Base-by-base conservation (phyloP, 2,888 invertebrate species). In the Xiphydria camelus region DNA sequence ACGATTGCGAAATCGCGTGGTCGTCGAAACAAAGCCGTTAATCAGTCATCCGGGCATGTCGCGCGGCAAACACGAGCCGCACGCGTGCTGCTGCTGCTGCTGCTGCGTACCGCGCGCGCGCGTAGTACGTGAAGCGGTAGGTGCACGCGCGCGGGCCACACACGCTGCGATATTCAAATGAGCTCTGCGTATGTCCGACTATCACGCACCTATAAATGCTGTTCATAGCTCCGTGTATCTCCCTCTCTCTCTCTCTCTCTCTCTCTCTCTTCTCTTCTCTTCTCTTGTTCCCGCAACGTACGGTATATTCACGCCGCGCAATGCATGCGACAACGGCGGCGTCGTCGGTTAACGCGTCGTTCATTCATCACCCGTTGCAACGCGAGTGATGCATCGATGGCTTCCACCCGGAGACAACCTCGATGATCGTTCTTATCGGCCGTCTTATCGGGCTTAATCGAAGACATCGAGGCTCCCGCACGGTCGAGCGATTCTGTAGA, bases 151-250 rank as follows among this genome's bases (percentile, higher is more conserved):
- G 38, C 23, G 42, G 65, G 55, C 68, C 66, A 61, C 64, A 66
- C 66, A 66, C 61, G 55, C 55, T 44, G 64, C 31, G 51, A 54
- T 61, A 66, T 68, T 66, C 59, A 66, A 68, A 68, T 68, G 62
- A 66, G 59, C 45, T 26, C 45, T 47, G 48, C 51, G 51, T 47
- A 45, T 22, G 47, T 50, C 36, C 49, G 47, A 45, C 57, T 55
- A 59, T 61, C 57, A 43, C 34, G 38, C 29, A 32, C 51, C 51
- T 48, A 56, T 55, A 58, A 59, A 55, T 36, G 51, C 52, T 51
- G 45, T 53, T 47, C 46, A 23, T 43, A 45, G 47, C 34, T n/a
- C 34, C 34, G 15, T 29, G 29, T 29, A 29, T 29, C 29, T 29
- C 29, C 15, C 12, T n/a, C n/a, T n/a, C n/a, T n/a, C n/a, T n/a